Evolutionary conservation across 2,797 vertebrate genomes (phyloP), one percentile per base, ranked within the genome.

Genomic region (Paedocypris micromegethes): DNA sequence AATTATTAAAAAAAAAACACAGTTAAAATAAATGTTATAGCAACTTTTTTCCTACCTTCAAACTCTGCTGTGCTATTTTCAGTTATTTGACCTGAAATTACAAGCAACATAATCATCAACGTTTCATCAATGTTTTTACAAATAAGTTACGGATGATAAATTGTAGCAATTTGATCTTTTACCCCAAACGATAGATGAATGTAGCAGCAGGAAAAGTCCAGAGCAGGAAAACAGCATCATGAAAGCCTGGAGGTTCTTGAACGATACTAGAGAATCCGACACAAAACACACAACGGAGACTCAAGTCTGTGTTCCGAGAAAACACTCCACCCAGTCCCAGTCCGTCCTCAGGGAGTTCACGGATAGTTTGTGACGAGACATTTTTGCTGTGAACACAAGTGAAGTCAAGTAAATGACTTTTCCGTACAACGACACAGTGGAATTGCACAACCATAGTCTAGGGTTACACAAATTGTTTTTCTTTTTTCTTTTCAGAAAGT

Each of bases 151-250:
- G 47, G 3, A 45, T 39, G 4, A 44, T 4, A 7, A 43, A 51
- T 53, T 2, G 7, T 4, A 48, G 3, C 9, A 41, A 1, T 8
- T 45, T 40, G 40, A 8, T 53, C 4, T 54, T 66, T 45, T 78
- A 78, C 76, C 73, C 45, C 5, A 46, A 57, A 60, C 64, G 3
- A 73, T 4, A 4, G 56, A 59, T 2, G 8, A 2, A 40, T 73
- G 67, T 71, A 78, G 60, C 52, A 66, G 54, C 61, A 78, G 63
- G 5, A 59, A 40, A 9, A 78, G 44, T 65, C 71, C 68, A 39
- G 56, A 65, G 41, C 73, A 42, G 9, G 40, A 43, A 55, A 52
- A 9, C 76, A 78, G 56, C 7, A 6, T 60, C 52, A 65, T 53
- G 44, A 37, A 55, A 5, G 23, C 23, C 23, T 23, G 23, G 23